These are phyloP conservation scores for Cryptocephalus primarius DNA, from an alignment of 2,888 invertebrate species.

Conservation along the genomic window DNA sequence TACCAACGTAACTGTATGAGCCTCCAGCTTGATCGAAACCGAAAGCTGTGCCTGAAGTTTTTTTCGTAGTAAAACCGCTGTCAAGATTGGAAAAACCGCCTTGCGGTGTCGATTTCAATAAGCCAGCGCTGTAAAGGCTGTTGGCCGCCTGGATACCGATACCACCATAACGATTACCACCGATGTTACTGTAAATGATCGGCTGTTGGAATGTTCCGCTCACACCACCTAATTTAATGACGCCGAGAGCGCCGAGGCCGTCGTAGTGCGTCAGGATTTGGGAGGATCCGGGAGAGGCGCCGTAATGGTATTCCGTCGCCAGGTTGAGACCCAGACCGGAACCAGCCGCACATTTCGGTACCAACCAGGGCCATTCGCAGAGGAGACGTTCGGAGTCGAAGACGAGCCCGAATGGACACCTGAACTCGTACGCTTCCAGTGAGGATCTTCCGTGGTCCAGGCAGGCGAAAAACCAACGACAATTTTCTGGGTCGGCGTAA, in stretches of 20 bases:
- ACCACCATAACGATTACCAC: conserved; percentile 3
- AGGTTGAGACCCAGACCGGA: conserved; percentile 26
- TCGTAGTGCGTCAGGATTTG: conserved; percentile 25
- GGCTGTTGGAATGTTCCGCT: conserved; percentile 23
- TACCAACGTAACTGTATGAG: conserved; percentile 4
- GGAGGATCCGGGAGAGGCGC: conserved; percentile 30
- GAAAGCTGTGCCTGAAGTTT: no score
- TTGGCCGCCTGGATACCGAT: conserved; percentile 17
- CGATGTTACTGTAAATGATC: conserved; percentile 25
- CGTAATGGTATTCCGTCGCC: conserved; percentile 40
- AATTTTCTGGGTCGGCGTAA: conserved; percentile 71
- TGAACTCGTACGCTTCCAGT: conserved; percentile 65
- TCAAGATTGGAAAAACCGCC: no score
- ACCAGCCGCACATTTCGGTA: conserved; percentile 38
- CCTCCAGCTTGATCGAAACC: conserved; percentile 5
- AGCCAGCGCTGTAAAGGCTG: conserved; percentile 21
- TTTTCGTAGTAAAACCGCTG: not conserved
- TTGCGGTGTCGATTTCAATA: conserved; percentile 7
- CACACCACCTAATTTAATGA: conserved; percentile 27
- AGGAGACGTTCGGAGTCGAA: conserved; percentile 59
- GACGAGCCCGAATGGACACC: conserved; percentile 68
- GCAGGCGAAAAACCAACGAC: conserved; percentile 77
- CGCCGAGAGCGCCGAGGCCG: conserved; percentile 28
- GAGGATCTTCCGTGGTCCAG: conserved; percentile 55
- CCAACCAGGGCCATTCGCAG: conserved; percentile 75